Conservation (phyloP, 2,888 invertebrate species). For the Thecocarcelia acutangulata region DNA sequence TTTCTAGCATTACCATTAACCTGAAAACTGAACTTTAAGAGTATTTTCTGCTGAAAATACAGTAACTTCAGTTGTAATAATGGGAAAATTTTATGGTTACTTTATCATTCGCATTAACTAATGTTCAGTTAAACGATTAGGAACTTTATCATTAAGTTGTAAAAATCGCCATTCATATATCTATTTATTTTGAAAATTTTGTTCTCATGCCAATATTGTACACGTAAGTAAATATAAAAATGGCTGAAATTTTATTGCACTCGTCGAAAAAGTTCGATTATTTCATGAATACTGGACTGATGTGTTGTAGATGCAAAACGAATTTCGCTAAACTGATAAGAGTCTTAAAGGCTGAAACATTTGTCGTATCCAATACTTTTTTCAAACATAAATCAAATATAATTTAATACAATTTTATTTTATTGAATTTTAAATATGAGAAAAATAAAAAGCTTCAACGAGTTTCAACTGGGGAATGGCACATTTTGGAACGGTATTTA, state of each 20-base stretch:
- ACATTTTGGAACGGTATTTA: slow-evolving; percentile 4
- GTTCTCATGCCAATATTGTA: too few species aligned
- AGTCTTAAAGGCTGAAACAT: slow-evolving; percentile 4
- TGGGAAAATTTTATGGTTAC: too few species aligned
- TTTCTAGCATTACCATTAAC: too few species aligned
- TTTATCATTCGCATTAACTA: too few species aligned
- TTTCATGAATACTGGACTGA: neutral
- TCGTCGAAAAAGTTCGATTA: neutral
- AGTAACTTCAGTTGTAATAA: too few species aligned
- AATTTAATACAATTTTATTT: slow-evolving; percentile 20
- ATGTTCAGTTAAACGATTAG: too few species aligned
- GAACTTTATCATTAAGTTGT: too few species aligned
- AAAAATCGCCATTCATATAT: too few species aligned
- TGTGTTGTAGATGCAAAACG: neutral
- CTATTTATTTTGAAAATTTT: too few species aligned
- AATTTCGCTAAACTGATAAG: slow-evolving; percentile 6
- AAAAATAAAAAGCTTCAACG: neutral
- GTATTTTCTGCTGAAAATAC: too few species aligned
- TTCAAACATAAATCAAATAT: neutral
- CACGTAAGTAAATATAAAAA: neutral
- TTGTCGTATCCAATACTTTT: neutral
- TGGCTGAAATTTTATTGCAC: slow-evolving; percentile 17
- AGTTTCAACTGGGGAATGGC: slow-evolving; percentile 26
- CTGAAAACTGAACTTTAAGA: too few species aligned
- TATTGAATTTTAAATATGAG: slow-evolving; percentile 2